A percentile compares a stretch with the other conserved stretches of the same genome.
Evolutionary conservation across 1,140 invertebrate genomes (phyloP).

Genomic region (Dryas iulia): DNA sequence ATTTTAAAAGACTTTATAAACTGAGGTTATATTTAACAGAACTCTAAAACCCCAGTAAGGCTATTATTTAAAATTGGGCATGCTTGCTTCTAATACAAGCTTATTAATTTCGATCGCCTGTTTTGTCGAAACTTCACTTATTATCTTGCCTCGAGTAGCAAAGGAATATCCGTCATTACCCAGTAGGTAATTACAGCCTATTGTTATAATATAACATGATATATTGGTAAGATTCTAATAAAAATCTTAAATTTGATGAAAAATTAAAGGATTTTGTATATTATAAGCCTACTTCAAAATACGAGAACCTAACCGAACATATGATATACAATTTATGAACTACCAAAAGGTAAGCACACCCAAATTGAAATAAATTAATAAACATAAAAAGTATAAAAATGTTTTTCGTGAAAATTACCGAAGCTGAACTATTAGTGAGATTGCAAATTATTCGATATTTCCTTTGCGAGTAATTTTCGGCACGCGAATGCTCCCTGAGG

Average conservation of each 20-base stretch:
- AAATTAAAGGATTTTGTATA: no score
- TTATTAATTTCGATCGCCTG: slow-evolving; percentile 27
- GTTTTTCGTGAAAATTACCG: not conserved
- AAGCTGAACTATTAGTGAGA: slow-evolving; percentile 21
- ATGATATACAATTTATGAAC: no score
- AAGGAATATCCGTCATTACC: slow-evolving; percentile 16
- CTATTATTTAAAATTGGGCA: slow-evolving; percentile 35
- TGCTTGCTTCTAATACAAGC: slow-evolving; percentile 27
- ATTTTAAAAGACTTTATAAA: no score
- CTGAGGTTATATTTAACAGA: not conserved
- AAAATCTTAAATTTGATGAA: no score
- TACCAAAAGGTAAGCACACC: no score
- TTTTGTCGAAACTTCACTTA: slow-evolving; percentile 21
- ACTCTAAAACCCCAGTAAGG: slow-evolving; percentile 18
- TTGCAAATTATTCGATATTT: slow-evolving; percentile 28
- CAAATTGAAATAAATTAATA: not conserved
- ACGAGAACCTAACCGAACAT: no score
- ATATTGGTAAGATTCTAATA: not conserved
- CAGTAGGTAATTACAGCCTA: slow-evolving; percentile 4
- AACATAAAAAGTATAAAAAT: not conserved
- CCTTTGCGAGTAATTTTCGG: slow-evolving; percentile 57
- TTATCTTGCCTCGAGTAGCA: slow-evolving; percentile 18
- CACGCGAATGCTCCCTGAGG: slow-evolving; percentile 59
- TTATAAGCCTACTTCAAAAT: no score
- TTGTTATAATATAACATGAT: not conserved